Base-by-base conservation (phyloP, 2,888 invertebrate species). In the Agelastica alni region DNA sequence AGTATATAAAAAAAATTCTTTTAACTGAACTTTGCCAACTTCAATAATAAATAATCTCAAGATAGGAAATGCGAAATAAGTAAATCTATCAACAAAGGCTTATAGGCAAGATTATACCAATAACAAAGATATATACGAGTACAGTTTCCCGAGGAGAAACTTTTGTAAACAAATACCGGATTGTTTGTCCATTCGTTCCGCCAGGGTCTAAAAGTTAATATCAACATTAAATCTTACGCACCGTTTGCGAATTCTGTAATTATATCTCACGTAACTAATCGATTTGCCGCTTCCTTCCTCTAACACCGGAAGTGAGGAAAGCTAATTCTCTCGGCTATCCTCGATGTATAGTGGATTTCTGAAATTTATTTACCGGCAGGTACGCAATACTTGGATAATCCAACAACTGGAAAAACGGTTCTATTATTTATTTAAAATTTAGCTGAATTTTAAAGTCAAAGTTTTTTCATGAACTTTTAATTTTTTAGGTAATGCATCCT, bases 201-300 rank as follows among this genome's bases (percentile, higher is more conserved):
- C 26, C 26, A 9, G 7, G 9, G 9, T 7, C 26, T 26, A 17
- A 43, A 43, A 44, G 12, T 44, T 44, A 31, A 31, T 32, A 44
- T 44, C 44, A 44, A 32, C 31, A 31, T 32, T 31, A 7, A 32
- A 44, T 44, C 18, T 18, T 44, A 44, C 44, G 44, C 44, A 44
- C 12, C 39, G 39, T 5, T 18, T 20, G 9, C 12, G 12, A 22
- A 20, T 22, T 16, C 18, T 17, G 9, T 37, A 37, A 37, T 43
- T 28, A 43, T 43, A 17, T 3, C 37, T 18, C 18, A 9, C 30
- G 31, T 44, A 44, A 17, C 5, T 31, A 14, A 44, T 44, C 30
- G 31, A 32, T 43, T n/a, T 14, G 17, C 9, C 12, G 14, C 28
- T 43, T 43, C 43, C 30, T 14, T 9, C 43, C 30, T 14, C n/a